Evolutionary conservation across 2,888 invertebrate genomes (phyloP), one percentile per base, ranked within the genome.

Genomic region (Folsomia candida): DNA sequence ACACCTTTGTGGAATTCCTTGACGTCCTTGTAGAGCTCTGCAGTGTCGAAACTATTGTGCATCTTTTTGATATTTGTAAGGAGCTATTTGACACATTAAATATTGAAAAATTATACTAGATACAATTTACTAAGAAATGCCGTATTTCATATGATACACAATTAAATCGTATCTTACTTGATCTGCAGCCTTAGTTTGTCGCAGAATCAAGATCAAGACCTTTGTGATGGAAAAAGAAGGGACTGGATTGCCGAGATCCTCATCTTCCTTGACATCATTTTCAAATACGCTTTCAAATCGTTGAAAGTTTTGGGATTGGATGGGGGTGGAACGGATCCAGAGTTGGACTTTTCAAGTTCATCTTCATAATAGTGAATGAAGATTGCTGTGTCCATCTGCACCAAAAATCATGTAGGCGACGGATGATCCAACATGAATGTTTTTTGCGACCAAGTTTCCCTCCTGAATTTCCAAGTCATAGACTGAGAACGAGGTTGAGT

Each of bases 141-240:
- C n/a, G n/a, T n/a, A n/a, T n/a, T n/a, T n/a, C n/a, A n/a, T n/a
- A n/a, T n/a, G n/a, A n/a, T n/a, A n/a, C n/a, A n/a, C n/a, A n/a
- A n/a, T n/a, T n/a, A n/a, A 9, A 51, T 29, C 18, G 18, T n/a
- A n/a, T n/a, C n/a, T 67, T 68, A 71, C 71, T 47, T 64, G 29
- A 14, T 71, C 73, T 54, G 66, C 69, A 63, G 74, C 75, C 63
- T 68, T 67, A 64, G 25, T 67, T 69, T 77, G 75, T 9, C 68
- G 68, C 71, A 59, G 70, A 64, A 64, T 74, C 76, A 51, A 72
- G 70, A 60, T 68, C 69, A 26, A 68, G 70, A 60, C 70, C 73
- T 66, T 74, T 71, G 59, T 74, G 68, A 60, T 78, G 78, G 77
- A 76, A 78, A 65, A 76, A 78, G 75, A 74, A 78, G 14, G 78